Conservation (phyloP, 2,113 vertebrate genomes). For the Anguilla japonica region DNA sequence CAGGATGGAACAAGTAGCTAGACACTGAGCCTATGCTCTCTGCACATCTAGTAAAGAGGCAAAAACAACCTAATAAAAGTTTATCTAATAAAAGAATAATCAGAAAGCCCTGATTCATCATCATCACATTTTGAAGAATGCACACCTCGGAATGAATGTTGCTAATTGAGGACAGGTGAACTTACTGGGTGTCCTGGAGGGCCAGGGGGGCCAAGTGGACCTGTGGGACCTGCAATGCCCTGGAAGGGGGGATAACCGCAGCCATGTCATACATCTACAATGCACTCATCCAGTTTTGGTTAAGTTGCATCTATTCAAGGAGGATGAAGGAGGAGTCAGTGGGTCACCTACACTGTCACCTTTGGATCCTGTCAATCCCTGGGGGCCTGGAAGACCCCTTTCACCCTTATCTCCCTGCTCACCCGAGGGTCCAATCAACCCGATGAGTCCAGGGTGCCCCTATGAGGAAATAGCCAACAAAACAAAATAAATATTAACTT, state of each 20-base stretch:
- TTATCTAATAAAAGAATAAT: background rate
- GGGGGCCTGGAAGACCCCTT: constrained; percentile 87
- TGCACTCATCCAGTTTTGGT: background rate
- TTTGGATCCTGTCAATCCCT: constrained; percentile 85
- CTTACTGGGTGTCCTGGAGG: constrained; percentile 86
- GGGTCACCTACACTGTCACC: constrained; percentile 83
- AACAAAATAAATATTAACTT: too few relatives aligned
- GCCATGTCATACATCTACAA: background rate
- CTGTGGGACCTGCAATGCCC: constrained; percentile 81
- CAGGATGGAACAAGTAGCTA: background rate
- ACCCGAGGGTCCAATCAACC: constrained; percentile 91
- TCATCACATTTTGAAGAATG: background rate
- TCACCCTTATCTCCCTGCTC: constrained; percentile 97
- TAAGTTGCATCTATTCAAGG: background rate
- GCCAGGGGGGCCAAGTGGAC: constrained; percentile 82
- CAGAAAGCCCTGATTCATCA: background rate
- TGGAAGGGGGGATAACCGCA: constrained; percentile 46
- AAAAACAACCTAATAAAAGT: background rate
- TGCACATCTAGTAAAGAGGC: background rate
- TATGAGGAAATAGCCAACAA: constrained; percentile 44
- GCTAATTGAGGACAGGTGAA: background rate
- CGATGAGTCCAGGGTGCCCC: constrained; percentile 95
- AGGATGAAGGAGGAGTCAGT: background rate
- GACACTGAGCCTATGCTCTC: background rate
- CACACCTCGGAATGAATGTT: background rate